phyloP scores from a whole-genome alignment of 2,888 invertebrate species.

The Phortica okadai region DNA sequence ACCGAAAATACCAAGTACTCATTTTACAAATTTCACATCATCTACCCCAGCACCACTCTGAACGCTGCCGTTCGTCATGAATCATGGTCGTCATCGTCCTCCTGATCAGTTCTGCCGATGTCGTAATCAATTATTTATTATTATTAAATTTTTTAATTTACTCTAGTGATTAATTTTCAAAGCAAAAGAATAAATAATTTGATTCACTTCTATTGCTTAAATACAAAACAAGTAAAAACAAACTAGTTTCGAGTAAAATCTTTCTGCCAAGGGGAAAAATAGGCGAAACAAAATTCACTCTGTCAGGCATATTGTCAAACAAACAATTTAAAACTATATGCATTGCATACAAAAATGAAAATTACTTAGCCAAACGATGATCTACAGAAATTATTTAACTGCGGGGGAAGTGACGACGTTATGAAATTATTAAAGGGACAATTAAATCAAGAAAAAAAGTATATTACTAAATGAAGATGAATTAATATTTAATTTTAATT shows the following conservation, averaged over 20 bases:
- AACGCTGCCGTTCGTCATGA: neutral
- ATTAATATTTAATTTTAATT: constrained; percentile 69
- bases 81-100: constrained; percentile 5
- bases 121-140: constrained; percentile 6
- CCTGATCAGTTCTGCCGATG: neutral
- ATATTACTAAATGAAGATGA: constrained; percentile 51
- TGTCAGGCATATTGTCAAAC: too few species aligned
- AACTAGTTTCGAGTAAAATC: too few species aligned
- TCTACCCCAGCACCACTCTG: neutral
- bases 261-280: too few species aligned
- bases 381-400: neutral
- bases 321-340: too few species aligned
- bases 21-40: too few species aligned
- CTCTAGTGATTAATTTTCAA: constrained; percentile 32
- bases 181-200: constrained; percentile 18
- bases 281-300: too few species aligned
- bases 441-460: constrained; percentile 6
- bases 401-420: constrained; percentile 35
- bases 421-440: neutral
- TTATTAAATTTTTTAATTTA: constrained; percentile 23
- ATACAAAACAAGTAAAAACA: too few species aligned
- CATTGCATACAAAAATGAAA: too few species aligned
- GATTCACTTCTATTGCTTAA: too few species aligned
- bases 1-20: constrained; percentile 6
- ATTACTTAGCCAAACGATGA: too few species aligned